These are phyloP conservation scores for Noctilio leporinus DNA, from an alignment of 2,113 vertebrate species.

Conservation along the genomic window DNA sequence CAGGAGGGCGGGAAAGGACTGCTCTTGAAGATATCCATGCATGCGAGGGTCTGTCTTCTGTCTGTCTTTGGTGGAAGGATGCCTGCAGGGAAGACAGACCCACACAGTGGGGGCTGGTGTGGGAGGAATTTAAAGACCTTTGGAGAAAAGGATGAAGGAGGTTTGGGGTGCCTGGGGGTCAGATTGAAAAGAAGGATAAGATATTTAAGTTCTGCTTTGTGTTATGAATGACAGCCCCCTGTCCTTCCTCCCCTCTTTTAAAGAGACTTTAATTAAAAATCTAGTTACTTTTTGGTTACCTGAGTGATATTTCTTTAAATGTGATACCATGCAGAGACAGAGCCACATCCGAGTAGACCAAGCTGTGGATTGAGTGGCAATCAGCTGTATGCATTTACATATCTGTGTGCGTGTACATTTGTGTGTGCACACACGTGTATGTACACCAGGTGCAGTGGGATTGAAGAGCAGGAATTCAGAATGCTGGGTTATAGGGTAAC, in stretches of 20 bases:
- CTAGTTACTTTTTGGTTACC: background rate
- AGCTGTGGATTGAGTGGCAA: background rate
- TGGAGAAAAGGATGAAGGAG: background rate
- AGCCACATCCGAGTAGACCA: background rate
- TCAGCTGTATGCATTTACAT: background rate
- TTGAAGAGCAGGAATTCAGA: background rate
- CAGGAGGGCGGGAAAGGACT: background rate
- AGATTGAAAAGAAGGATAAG: background rate
- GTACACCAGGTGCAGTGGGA: background rate
- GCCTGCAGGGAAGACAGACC: background rate
- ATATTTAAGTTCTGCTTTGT: background rate
- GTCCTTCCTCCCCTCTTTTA: background rate
- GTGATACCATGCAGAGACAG: fast-evolving
- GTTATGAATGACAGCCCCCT: background rate
- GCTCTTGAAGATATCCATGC: background rate
- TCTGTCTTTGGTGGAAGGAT: background rate
- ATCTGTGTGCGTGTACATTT: background rate
- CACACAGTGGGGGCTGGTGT: background rate
- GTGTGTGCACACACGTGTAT: background rate
- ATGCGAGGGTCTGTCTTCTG: background rate
- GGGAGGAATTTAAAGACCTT: background rate
- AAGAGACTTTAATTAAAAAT: background rate
- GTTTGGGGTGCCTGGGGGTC: background rate
- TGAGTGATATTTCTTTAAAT: background rate
- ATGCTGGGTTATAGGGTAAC: background rate